These are phyloP conservation scores for Lordiphosa collinella DNA, from an alignment of 1,140 invertebrate genomes.

Conservation along the genomic window DNA sequence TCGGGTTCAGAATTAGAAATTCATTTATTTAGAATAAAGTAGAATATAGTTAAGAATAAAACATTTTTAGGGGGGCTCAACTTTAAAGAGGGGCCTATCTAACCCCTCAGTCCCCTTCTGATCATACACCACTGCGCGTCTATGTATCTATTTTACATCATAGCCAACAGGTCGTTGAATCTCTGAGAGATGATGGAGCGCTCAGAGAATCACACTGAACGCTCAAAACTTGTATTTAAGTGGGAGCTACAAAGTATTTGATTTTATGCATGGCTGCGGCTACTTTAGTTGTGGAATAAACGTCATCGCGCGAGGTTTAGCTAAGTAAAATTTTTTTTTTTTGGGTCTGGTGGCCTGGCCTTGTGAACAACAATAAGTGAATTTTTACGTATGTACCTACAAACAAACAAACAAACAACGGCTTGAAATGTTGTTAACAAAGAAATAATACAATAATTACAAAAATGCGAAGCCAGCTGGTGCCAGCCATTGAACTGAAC, in stretches of 20 bases:
- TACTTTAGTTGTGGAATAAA: constrained; percentile 60
- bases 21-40: too few relatives aligned
- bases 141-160: not conserved
- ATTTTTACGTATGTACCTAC: not conserved
- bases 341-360: not conserved
- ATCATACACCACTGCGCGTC: too few relatives aligned
- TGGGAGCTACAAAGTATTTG: constrained; percentile 19
- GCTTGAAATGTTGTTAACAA: constrained; percentile 1
- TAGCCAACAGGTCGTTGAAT: constrained; percentile 1
- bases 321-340: constrained; percentile 11
- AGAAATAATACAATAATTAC: not conserved
- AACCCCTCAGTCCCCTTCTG: too few relatives aligned
- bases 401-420: constrained; percentile 5
- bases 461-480: not conserved
- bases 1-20: too few relatives aligned
- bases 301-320: constrained; percentile 55
- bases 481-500: not conserved
- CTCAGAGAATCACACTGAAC: constrained; percentile 9
- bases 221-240: constrained; percentile 39
- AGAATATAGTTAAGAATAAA: too few relatives aligned
- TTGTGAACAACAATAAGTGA: constrained; percentile 1
- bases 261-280: constrained; percentile 27
- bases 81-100: too few relatives aligned
- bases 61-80: too few relatives aligned
- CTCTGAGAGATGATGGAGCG: constrained; percentile 11